Base-by-base conservation (phyloP, 1,140 invertebrate genomes). In the Psix sp. region DNA sequence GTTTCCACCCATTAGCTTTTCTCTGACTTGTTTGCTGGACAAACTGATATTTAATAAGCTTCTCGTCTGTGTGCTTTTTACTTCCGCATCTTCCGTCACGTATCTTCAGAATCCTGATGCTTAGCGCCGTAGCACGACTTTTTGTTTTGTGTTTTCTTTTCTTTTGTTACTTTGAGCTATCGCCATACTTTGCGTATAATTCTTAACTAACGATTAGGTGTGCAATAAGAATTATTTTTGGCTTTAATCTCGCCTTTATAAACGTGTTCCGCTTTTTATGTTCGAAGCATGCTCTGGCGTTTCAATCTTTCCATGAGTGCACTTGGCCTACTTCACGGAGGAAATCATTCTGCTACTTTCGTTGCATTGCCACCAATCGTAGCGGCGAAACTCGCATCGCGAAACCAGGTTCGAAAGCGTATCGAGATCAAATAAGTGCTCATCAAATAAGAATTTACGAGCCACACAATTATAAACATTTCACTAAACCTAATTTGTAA, bases 341-440 rank as follows among this genome's bases (percentile, higher is more conserved):
- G 59, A 73, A 76, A 72, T 66, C 63, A 74, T 73, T 71, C 57
- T 59, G 43, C 67, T 67, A 78, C 74, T 79, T 75, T 76, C 68
- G 59, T 72, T 75, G 46, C 45, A 54, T 31, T 21, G 66, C 62
- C 42, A 60, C 49, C 46, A 63, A 79, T 72, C 49, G 48, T 59
- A 54, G 43, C 60, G 54, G 70, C 54, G 62, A 70, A 60, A 73
- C 70, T 71, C 60, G 36, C 57, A 39, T 45, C 68, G 60, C 57
- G 60, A 42, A 60, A 49, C 56, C 63, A 56, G 71, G 67, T 68
- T 46, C 67, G 75, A 79, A 79, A 79, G 77, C 77, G 75, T 77
- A 76, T 76, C 77, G 72, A 57, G 59, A 76, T 67, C 70, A 57
- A 56, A 77, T 70, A 67, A 59, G 48, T 62, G 39, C 43, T 77